Evolutionary conservation across 2,888 invertebrate species (phyloP).

Genomic region (Tetheella fluctuosa): DNA sequence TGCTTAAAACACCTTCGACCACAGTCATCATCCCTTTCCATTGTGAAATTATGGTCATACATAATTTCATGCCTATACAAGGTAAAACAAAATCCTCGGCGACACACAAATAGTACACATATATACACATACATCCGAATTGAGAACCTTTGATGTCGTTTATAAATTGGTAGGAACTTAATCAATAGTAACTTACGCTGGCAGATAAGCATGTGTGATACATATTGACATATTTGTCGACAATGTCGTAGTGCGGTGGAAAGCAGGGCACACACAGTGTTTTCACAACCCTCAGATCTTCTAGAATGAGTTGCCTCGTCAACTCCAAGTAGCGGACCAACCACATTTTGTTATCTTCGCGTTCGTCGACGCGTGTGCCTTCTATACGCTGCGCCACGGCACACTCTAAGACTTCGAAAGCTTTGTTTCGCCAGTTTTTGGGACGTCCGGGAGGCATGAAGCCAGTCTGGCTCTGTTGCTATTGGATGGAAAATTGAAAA

Average conservation of each 20-base stretch:
- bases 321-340: slow-evolving; percentile 96
- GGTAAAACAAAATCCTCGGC: no score
- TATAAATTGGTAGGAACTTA: no score
- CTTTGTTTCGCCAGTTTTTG: slow-evolving; percentile 94
- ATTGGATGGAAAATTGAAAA: slow-evolving; percentile 19
- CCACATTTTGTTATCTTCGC: slow-evolving; percentile 97
- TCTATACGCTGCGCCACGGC: slow-evolving; percentile 94
- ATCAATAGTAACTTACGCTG: slow-evolving; percentile 84
- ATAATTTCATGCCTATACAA: no score
- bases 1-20: no score
- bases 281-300: slow-evolving; percentile 96
- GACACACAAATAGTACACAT: no score
- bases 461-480: slow-evolving; percentile 91
- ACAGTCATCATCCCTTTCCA: no score
- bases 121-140: no score
- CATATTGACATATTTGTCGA: slow-evolving; percentile 95
- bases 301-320: slow-evolving; percentile 93
- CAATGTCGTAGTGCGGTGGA: slow-evolving; percentile 97
- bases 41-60: no score
- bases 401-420: slow-evolving; percentile 91
- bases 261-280: slow-evolving; percentile 96
- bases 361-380: slow-evolving; percentile 96
- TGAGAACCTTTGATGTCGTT: no score
- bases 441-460: slow-evolving; percentile 98
- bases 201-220: slow-evolving; percentile 95